A percentile compares a stretch with the other conserved stretches of the same genome.
phyloP scores from a whole-genome alignment of 2,797 vertebrate genomes.

The Oophaga sylvatica region DNA sequence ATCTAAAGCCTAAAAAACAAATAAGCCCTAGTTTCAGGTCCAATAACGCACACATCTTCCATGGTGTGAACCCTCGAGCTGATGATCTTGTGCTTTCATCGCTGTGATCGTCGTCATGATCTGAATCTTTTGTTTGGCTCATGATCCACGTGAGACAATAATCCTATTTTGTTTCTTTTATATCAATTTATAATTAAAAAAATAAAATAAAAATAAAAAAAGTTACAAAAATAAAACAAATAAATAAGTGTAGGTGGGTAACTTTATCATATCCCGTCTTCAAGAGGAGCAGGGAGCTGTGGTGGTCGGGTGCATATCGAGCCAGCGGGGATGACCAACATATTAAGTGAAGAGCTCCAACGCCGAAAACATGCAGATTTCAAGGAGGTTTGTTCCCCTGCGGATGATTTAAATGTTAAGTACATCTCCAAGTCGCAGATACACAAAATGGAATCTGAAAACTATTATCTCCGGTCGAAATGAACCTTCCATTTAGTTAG shows the following conservation, averaged over 20 bases:
- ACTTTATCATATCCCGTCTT: constrained; percentile 63
- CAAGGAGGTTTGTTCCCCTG: constrained; percentile 74
- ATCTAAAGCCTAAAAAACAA: constrained; percentile 41
- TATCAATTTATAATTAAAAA: no score
- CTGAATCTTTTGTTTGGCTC: no score
- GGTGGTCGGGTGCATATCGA: constrained; percentile 48
- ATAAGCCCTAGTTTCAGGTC: background rate
- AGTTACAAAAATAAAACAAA: background rate
- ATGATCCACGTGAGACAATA: no score
- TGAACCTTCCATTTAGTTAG: constrained; percentile 78
- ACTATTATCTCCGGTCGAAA: constrained; percentile 81
- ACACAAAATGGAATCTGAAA: constrained; percentile 79
- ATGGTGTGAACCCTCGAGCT: no score
- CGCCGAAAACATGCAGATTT: constrained; percentile 76
- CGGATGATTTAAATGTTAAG: constrained; percentile 84
- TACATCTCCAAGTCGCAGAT: constrained; percentile 73
- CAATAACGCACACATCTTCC: no score
- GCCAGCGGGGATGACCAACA: constrained; percentile 65
- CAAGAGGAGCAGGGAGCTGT: constrained; percentile 58
- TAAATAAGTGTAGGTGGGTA: constrained; percentile 63
- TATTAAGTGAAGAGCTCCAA: constrained; percentile 69
- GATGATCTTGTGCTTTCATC: no score
- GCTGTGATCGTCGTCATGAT: no score
- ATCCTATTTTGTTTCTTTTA: no score
- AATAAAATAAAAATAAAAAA: no score